A percentile compares a stretch with the other conserved stretches of the same genome.
phyloP scores from a whole-genome alignment of 1,140 invertebrate genomes.

The Aphaenogaster ashmeadi region DNA sequence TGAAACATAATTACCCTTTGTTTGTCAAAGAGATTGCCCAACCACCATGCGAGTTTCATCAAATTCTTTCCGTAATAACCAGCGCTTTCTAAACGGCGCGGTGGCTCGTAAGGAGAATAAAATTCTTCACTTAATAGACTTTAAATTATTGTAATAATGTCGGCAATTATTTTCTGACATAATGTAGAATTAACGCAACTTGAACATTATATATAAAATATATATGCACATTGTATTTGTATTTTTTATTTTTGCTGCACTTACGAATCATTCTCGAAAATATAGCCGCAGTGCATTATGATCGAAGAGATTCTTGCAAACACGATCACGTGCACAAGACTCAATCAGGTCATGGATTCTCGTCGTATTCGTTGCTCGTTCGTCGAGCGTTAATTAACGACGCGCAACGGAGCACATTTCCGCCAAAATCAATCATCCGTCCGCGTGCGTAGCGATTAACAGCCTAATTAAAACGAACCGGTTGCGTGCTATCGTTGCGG shows the following conservation, averaged over 20 bases:
- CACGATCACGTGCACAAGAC: slow-evolving; percentile 17
- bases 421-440: slow-evolving; percentile 59
- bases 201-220: neutral
- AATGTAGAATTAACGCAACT: neutral
- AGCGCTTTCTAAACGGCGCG: neutral
- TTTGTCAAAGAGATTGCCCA: neutral
- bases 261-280: neutral
- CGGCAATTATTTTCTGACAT: neutral
- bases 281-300: neutral
- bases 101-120: neutral
- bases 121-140: neutral
- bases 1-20: slow-evolving; percentile 63
- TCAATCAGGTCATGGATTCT: slow-evolving; percentile 25
- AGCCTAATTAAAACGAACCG: slow-evolving; percentile 67
- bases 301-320: neutral
- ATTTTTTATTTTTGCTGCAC: neutral
- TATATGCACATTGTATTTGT: neutral
- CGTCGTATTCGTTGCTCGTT: slow-evolving; percentile 13
- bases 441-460: slow-evolving; percentile 54
- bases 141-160: slow-evolving; percentile 12
- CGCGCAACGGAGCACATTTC: slow-evolving; percentile 8
- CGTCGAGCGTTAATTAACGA: slow-evolving; percentile 55
- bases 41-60: slow-evolving; percentile 17
- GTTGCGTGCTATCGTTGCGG: slow-evolving; percentile 51
- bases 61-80: slow-evolving; percentile 43